Evolutionary conservation across 2,888 invertebrate genomes (phyloP), one percentile per base, ranked within the genome.

Genomic region (Eupeodes latifasciatus): DNA sequence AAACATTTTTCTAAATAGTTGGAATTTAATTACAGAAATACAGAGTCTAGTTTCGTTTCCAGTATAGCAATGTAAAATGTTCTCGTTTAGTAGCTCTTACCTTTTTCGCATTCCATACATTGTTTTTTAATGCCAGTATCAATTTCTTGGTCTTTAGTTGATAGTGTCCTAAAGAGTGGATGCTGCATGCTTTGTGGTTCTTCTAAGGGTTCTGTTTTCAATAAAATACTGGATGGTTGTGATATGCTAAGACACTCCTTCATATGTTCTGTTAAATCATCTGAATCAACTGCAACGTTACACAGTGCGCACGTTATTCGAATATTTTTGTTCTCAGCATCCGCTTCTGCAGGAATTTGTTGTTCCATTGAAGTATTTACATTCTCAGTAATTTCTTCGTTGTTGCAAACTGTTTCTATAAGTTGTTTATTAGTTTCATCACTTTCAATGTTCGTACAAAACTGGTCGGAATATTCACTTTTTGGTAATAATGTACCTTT

Each of bases 141-240:
- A 19, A 7, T 55, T 19, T 7, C 4, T 40, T 71, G 7, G 0
- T 71, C 69, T 14, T 71, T 16, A 19, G 55, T 71, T 19, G 55
- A 71, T 40, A 71, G 14, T 55, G 55, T 55, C 40, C 14, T 16
- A 19, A 71, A 71, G 16, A 71, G 69, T 19, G 69, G 69, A 55
- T 71, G 69, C 1, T 4, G 53, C 11, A 12, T 11, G 1, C 6
- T 36, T 55, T 55, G 69, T 55, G 40, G 36, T 16, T 40, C 11
- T 11, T 53, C 53, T 14, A 71, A 16, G 4, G 19, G 69, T 19
- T 71, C 69, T 40, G 69, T 16, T 16, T 69, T 69, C 12, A 71
- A 16, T 71, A 19, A 12, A 40, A 49, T 27, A 5, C 47, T 19
- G 1, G 5, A 36, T 16, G 53, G 16, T 12, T 36, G n/a, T 51